Base-by-base conservation (phyloP, 2,888 invertebrate species). In the Agrochola macilenta region DNA sequence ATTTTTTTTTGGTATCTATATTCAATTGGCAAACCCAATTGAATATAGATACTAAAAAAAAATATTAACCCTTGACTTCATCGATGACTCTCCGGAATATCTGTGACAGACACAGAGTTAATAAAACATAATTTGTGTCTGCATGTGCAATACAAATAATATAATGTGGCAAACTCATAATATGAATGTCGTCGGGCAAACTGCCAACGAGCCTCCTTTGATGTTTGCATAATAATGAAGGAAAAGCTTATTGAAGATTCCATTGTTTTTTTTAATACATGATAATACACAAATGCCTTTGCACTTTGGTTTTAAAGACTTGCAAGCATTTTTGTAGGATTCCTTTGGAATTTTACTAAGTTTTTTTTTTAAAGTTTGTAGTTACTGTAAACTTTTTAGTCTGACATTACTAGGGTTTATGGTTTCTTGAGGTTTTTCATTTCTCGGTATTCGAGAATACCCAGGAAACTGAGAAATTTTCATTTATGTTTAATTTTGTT, bases 201-300 rank as follows among this genome's bases (percentile, higher is more conserved):
- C 11, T 84, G 88, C 89, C 88, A 88, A 77, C 61, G 26, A 72
- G 76, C 49, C 79, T 78, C 74, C 76, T 86, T 85, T 82, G 78
- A 81, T 81, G 81, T 77, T 78, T 83, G 80, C 66, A 73, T 82
- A 72, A 80, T 84, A 78, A 76, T 79, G 69, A 72, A 83, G 68
- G 69, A 82, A 87, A 78, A 79, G 72, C 76, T 69, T 77, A 83
- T 80, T 81, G 64, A 65, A 69, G 49, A 80, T 69, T 35, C 68
- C 54, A 78, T 81, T 81, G 78, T 84, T 76, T 85, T 78, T n/a
- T 66, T 54, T 61, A 69, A 70, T 69, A 58, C 69, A 69, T 60
- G 30, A 69, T 68, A 60, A 60, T 73, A 66, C 8, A 76, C 60
- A 69, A 80, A 65, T 65, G 26, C 26, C n/a, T 65, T n/a, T 23